phyloP scores from a whole-genome alignment of 2,797 vertebrate species.

The Anabas testudineus region DNA sequence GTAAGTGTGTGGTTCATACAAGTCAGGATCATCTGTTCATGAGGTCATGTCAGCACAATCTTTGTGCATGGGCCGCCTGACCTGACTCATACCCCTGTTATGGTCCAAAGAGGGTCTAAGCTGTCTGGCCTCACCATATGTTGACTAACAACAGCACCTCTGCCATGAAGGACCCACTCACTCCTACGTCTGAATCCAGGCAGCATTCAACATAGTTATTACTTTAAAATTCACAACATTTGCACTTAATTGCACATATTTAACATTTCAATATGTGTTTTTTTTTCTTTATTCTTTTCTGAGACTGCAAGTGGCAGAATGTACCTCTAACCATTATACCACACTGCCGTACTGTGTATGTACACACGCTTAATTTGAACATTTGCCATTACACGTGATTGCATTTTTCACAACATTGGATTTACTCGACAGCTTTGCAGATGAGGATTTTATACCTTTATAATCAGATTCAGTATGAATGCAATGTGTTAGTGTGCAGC shows the following conservation, averaged over 20 bases:
- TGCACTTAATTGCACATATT: not conserved
- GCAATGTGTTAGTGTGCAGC: no score
- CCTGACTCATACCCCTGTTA: constrained; percentile 77
- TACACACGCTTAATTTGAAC: not conserved
- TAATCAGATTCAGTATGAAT: no score
- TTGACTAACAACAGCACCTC: constrained; percentile 49
- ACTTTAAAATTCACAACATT: constrained; percentile 6
- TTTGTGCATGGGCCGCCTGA: constrained; percentile 68
- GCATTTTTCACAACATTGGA: no score
- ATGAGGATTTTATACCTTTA: no score
- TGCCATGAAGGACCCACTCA: constrained; percentile 30
- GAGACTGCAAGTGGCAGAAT: not conserved
- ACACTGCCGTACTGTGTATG: not conserved
- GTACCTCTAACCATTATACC: not conserved
- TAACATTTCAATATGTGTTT: not conserved
- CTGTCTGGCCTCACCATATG: constrained; percentile 85
- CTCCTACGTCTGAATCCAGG: constrained; percentile 20
- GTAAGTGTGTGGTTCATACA: constrained; percentile 16
- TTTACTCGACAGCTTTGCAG: no score
- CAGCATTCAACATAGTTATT: not conserved
- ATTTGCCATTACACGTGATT: no score
- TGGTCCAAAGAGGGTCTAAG: constrained; percentile 75
- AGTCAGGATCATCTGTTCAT: constrained; percentile 70
- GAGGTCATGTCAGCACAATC: constrained; percentile 76
- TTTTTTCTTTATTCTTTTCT: not conserved